These are phyloP conservation scores for Pterostichus madidus DNA, from an alignment of 2,888 invertebrate genomes.

Conservation along the genomic window DNA sequence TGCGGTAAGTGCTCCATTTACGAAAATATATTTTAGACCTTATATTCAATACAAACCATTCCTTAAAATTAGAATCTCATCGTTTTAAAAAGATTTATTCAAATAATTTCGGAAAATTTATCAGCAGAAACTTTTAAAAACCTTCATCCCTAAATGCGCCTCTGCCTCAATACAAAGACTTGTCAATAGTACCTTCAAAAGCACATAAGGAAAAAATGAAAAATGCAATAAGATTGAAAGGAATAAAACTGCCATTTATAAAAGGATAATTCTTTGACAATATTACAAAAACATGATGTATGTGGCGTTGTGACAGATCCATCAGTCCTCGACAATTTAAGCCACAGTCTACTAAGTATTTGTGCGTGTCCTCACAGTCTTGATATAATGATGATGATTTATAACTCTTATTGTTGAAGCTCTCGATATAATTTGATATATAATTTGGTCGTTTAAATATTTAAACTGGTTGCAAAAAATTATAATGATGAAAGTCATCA, in stretches of 20 bases:
- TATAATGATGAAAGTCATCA: conserved; percentile 37
- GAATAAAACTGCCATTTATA: conserved; percentile 47
- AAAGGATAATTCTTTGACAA: conserved; percentile 48
- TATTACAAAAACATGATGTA: conserved; percentile 50
- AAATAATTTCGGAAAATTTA: no score
- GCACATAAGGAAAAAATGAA: conserved; percentile 31
- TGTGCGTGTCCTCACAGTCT: background rate
- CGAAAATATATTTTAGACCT: no score
- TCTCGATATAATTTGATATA: conserved; percentile 18
- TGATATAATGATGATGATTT: conserved; percentile 22
- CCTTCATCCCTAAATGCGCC: no score
- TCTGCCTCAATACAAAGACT: background rate
- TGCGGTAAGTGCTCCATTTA: no score
- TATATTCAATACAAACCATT: no score
- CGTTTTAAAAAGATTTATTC: no score
- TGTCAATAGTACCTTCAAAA: conserved; percentile 16
- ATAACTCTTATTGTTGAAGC: conserved; percentile 22
- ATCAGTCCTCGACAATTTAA: conserved; percentile 45
- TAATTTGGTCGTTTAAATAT: conserved; percentile 42
- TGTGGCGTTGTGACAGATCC: conserved; percentile 41
- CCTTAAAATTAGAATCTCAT: no score
- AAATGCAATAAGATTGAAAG: conserved; percentile 31
- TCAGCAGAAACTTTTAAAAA: no score
- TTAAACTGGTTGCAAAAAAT: conserved; percentile 5
- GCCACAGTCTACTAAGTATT: conserved; percentile 14